phyloP scores from a whole-genome alignment of 2,888 invertebrate species.

The Trichogramma evanescens region DNA sequence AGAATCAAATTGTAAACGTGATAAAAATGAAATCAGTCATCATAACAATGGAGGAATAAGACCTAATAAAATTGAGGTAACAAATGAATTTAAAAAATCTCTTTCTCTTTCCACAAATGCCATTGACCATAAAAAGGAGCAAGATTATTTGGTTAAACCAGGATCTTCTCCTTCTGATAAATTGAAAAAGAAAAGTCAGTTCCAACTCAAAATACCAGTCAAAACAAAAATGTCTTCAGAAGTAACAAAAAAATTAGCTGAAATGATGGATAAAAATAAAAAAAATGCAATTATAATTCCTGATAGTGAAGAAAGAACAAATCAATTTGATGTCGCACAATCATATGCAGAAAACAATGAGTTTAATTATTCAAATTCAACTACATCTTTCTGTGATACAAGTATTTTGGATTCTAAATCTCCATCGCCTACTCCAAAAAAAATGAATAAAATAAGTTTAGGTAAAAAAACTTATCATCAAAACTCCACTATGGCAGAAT shows the following conservation, averaged over 20 bases:
- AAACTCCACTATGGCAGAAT: not conserved
- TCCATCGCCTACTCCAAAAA: not conserved
- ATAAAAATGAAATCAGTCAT: no score
- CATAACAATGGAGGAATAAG: no score
- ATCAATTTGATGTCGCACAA: not conserved
- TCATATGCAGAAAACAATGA: not conserved
- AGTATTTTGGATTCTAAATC: not conserved
- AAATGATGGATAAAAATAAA: constrained; percentile 32
- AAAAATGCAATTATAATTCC: constrained; percentile 1
- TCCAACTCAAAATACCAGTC: constrained; percentile 39
- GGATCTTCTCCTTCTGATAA: not conserved
- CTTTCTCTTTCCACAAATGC: no score
- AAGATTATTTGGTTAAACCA: not conserved
- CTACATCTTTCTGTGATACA: not conserved
- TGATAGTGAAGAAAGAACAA: not conserved
- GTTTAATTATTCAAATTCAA: not conserved
- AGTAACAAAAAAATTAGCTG: constrained; percentile 31
- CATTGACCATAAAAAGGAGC: not conserved
- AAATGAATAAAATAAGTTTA: not conserved
- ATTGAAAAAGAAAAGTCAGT: constrained; percentile 28
- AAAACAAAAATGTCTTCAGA: constrained; percentile 30
- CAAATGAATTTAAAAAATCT: no score
- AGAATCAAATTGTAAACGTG: not conserved
- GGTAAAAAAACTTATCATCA: not conserved
- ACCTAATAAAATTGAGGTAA: no score